Evolutionary conservation across 2,113 vertebrate genomes (phyloP), one percentile per base, ranked within the genome.

Genomic region (Anguilla japonica): DNA sequence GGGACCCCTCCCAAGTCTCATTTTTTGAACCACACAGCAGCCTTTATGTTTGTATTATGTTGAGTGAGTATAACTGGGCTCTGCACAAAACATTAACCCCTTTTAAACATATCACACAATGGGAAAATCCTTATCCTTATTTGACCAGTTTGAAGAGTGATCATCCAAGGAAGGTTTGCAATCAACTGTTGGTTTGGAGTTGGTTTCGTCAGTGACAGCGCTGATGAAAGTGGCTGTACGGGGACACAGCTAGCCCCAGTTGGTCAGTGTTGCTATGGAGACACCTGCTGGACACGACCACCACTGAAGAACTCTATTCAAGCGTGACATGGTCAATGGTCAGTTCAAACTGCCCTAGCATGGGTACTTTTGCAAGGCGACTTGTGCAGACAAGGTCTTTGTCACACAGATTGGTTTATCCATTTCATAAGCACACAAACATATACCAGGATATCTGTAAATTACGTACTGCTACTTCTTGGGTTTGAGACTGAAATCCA

Each of bases 231-330:
- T 53, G 34, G 14, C 84, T 79, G 8, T 34, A 14, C 71, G 29
- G 40, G 15, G 41, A 71, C 11, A 6, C 71, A 75, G 26, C 11
- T 75, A 7, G 71, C 13, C 71, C n/a, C 2, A 26, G 9, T 34
- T 75, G 71, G 26, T 75, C 81, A 81, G 13, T 83, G 81, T 87
- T 90, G 82, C 88, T 22, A 90, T 87, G 91, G 91, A 88, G 50
- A 90, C 95, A 92, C 85, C 94, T 94, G 84, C 50, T 94, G 95
- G 93, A 60, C 41, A 18, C 5, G 87, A 46, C 29, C 79, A 39
- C 34, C 50, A 5, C 87, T 84, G 60, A 15, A 46, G 57, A 86
- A 16, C 18, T 79, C 20, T 41, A 46, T 4, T 87, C 29, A 75
- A 2, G 79, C 3, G 81, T 26, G 0, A 22, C 29, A n/a, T 7